A percentile compares a stretch with the other conserved stretches of the same genome.
Conservation (phyloP, 1,140 invertebrate genomes). For the Drosophila malerkotliana region DNA sequence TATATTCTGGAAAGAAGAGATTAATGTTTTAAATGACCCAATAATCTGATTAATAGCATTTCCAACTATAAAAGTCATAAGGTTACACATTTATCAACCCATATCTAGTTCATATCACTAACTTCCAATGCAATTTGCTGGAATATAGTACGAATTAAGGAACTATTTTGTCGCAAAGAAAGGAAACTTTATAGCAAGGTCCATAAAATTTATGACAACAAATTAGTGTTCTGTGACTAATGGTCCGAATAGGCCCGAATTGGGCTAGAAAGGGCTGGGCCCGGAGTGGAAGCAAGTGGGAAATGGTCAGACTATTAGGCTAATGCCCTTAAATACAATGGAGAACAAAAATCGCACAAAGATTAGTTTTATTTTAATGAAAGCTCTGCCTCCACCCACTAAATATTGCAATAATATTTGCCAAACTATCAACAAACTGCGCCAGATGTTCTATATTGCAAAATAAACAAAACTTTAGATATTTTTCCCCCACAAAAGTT, state of each 20-base stretch:
- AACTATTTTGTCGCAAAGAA: conserved; percentile 2
- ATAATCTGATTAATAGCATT: conserved; percentile 20
- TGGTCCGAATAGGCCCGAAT: conserved; percentile 5
- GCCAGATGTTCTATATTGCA: neutral
- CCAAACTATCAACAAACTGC: neutral
- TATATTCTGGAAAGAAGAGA: neutral
- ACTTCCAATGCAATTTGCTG: conserved; percentile 9
- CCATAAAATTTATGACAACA: conserved; percentile 67
- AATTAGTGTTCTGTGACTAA: conserved; percentile 53
- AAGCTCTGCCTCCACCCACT: too few relatives aligned
- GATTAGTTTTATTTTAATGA: neutral
- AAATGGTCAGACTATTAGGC: conserved; percentile 24
- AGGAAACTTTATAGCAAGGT: conserved; percentile 38
- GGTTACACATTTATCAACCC: neutral
- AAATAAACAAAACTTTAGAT: neutral
- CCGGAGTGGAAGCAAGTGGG: conserved; percentile 1
- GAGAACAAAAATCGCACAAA: neutral
- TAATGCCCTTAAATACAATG: conserved; percentile 26
- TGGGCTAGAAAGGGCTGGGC: conserved; percentile 8
- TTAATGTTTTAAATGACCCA: conserved; percentile 1
- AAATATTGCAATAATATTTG: too few relatives aligned
- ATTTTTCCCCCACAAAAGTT: neutral
- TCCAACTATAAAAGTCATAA: conserved; percentile 25
- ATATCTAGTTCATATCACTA: neutral
- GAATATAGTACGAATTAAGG: conserved; percentile 15